Conservation (phyloP, 2,797 vertebrate species). For the Alcedo quadribrachys region DNA sequence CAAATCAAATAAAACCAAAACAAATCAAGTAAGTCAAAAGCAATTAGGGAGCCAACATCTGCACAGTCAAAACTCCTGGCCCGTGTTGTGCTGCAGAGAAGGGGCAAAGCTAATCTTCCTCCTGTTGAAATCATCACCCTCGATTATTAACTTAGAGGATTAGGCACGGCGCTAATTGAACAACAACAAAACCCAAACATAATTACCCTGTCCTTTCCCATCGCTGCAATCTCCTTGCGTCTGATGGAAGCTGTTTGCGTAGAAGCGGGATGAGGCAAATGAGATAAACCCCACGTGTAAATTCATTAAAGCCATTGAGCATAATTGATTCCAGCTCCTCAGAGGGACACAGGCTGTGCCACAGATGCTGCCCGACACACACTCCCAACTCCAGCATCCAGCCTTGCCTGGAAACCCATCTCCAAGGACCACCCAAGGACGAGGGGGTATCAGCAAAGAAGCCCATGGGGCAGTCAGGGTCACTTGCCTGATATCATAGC, state of each 20-base stretch:
- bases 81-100: neutral
- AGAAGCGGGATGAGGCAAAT: neutral
- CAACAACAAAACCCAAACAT: conserved; percentile 22
- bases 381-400: neutral
- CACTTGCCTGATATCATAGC: conserved; percentile 93
- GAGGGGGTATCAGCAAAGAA: neutral
- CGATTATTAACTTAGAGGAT: conserved; percentile 61
- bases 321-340: conserved; percentile 27
- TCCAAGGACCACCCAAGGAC: neutral
- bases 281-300: neutral
- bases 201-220: conserved; percentile 51
- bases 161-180: conserved; percentile 54
- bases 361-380: neutral
- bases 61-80: neutral
- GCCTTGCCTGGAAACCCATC: neutral
- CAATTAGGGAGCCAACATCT: conserved; percentile 47
- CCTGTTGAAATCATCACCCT: conserved; percentile 26
- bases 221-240: neutral
- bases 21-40: neutral
- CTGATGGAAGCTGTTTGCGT: neutral
- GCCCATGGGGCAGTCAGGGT: rapidly evolving
- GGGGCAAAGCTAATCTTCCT: neutral
- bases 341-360: neutral
- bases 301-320: neutral
- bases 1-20: neutral